Evolutionary conservation across 2,888 invertebrate species (phyloP), one percentile per base, ranked within the genome.

Genomic region (Podotricha telesiphe): DNA sequence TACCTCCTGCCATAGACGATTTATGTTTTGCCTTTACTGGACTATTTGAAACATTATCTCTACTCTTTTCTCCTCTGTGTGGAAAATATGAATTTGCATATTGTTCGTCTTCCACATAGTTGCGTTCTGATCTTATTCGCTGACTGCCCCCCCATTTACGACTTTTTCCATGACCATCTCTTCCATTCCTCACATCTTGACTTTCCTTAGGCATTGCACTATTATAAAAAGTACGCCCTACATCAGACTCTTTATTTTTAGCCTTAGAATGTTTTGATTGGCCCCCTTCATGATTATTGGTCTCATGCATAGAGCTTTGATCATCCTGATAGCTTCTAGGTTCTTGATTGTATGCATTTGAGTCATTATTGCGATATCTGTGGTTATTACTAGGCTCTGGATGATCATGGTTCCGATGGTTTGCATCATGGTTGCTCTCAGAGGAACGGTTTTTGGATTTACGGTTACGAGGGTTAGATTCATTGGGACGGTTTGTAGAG

Each of bases 91-190:
- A 83, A 73, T 84, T 90, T 20, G 91, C 91, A 84, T 82, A 91
- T 66, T 91, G 88, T 71, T 91, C 92, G 83, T 92, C 90, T 70
- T 92, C 91, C n/a, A 76, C 75, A 70, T 68, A 77, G 61, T 84
- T 85, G 11, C 87, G 81, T 5, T 91, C 91, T 7, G 86, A 76
- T 59, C 86, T 74, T 2, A 91, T 64, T 10, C 92, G 76, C 65
- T 89, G 89, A 69, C 86, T 88, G 1, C 92, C 91, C 0, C 75
- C 79, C 85, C 87, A 89, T 74, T 85, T 88, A 56, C 82, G 83
- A 17, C 81, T 79, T 6, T 83, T 81, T 0, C 82, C 80, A 0
- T 86, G 81, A 37, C 79, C 75, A 71, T 88, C 88, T 70, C 84
- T 84, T 0, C 85, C 85, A 74, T 82, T 84, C 63, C 88, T 85